A percentile compares a stretch with the other conserved stretches of the same genome.
These are phyloP conservation scores for Otus scops DNA, from an alignment of 2,797 vertebrate species.

Conservation along the genomic window DNA sequence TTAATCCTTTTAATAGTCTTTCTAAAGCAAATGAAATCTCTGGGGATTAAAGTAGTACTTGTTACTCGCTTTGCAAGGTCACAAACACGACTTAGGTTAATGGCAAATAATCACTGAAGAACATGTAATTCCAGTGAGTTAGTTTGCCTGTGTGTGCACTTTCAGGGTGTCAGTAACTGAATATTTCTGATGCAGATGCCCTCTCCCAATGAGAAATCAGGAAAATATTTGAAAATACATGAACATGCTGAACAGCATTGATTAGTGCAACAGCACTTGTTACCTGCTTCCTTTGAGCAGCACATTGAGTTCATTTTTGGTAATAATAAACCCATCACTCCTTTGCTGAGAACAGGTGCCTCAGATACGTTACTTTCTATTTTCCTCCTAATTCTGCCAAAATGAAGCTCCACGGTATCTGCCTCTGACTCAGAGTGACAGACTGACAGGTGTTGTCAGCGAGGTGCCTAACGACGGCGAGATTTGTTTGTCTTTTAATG, in stretches of 20 bases:
- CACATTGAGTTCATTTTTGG: not conserved
- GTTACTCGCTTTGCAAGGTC: not conserved
- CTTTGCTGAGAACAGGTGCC: slow-evolving; percentile 53
- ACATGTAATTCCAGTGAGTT: rapidly evolving
- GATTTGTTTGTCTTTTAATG: slow-evolving; percentile 61
- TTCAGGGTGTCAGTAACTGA: not conserved
- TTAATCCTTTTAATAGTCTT: not conserved
- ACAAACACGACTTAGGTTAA: not conserved
- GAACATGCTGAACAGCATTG: not conserved
- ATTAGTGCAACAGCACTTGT: not conserved
- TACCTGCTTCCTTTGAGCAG: not conserved
- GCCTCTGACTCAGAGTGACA: slow-evolving; percentile 60
- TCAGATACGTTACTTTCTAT: slow-evolving; percentile 41
- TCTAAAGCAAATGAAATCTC: not conserved
- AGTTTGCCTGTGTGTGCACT: rapidly evolving
- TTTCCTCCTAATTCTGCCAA: slow-evolving; percentile 65
- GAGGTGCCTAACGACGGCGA: slow-evolving; percentile 56
- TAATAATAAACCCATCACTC: slow-evolving; percentile 20
- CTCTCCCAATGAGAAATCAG: not conserved
- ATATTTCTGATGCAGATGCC: not conserved
- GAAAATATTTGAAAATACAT: not conserved
- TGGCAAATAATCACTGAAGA: not conserved
- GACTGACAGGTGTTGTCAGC: slow-evolving; percentile 76
- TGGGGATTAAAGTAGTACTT: not conserved
- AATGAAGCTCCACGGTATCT: slow-evolving; percentile 30